Evolutionary conservation across 1,140 invertebrate species (phyloP).

Genomic region (Pseudomyrmex dendroicus): DNA sequence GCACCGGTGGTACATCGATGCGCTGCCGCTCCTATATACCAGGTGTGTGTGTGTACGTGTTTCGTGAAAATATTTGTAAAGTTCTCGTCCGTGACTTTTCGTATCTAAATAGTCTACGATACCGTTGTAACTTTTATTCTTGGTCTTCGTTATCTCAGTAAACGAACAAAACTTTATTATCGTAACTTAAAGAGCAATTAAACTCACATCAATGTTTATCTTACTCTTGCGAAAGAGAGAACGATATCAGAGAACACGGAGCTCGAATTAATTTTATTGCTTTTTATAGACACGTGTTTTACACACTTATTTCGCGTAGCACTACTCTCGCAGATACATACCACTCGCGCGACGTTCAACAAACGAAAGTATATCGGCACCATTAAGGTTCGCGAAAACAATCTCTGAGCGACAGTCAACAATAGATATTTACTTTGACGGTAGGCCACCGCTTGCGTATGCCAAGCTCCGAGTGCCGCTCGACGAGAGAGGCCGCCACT

Average conservation of each 20-base stretch:
- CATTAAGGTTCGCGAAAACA: slow-evolving; percentile 65
- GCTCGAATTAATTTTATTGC: background rate
- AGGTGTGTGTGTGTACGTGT: background rate
- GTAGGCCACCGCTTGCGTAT: slow-evolving; percentile 34
- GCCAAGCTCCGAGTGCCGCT: background rate
- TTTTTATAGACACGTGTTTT: background rate
- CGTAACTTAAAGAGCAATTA: slow-evolving; percentile 6
- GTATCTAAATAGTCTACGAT: background rate
- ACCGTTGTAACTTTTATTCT: slow-evolving; percentile 21
- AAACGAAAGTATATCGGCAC: background rate
- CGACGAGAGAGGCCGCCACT: slow-evolving; percentile 21
- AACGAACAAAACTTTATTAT: slow-evolving; percentile 10
- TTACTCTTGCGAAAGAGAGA: background rate
- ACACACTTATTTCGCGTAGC: too few relatives aligned
- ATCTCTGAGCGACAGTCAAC: slow-evolving; percentile 64
- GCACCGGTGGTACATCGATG: slow-evolving; percentile 9
- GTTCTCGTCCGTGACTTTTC: slow-evolving; percentile 12
- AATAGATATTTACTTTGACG: slow-evolving; percentile 69
- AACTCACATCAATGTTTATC: slow-evolving; percentile 2
- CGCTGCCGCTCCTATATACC: background rate
- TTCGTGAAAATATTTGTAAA: slow-evolving; percentile 47
- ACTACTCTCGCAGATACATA: too few relatives aligned
- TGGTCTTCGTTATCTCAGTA: slow-evolving; percentile 6
- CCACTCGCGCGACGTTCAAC: background rate
- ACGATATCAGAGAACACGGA: background rate